Evolutionary conservation across 1,140 invertebrate species (phyloP), one percentile per base, ranked within the genome.

Genomic region (Leptoteleia sp.): DNA sequence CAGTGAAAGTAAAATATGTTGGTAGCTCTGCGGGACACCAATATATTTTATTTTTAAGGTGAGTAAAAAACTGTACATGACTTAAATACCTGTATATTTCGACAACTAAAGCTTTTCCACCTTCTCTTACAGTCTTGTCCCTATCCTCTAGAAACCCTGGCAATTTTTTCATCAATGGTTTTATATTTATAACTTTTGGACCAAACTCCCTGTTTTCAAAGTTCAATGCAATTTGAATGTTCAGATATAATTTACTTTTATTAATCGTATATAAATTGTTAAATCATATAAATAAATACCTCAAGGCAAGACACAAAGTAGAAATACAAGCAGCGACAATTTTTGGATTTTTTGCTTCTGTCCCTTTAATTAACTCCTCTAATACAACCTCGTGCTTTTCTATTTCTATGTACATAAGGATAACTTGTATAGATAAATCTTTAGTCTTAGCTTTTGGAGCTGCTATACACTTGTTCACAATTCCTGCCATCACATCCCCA

Each of bases 341-440:
- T 91, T 99, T 99, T 0, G 98, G 98, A 89, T 98, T 98, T 88
- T 99, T 99, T 61, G 94, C 93, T 77, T 98, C 96, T 85, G 98
- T 94, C 17, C 97, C 97, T 90, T 98, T 98, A 2, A 98, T 89
- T 4, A 99, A 89, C 89, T 98, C 97, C 83, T 99, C 97, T 85
- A 95, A 90, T 0, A 97, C 96, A 31, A 93, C 87, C 80, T 99
- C 97, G 71, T 96, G 94, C 87, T 98, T 98, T 84, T 99, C 98
- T 80, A 98, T 97, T 91, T 99, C 97, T 80, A 99, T 93, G 84
- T 95, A 98, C 95, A 98, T 96, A 38, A 99, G 90, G 1, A 94
- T 93, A 55, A 99, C 93, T 87, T 98, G 96, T 33, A 95, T 90
- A 4, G 96, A 95, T 9, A 97, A 90, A 70, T 99, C 97, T 88